Percentiles rank a stretch among this genome's conserved stretches.
Evolutionary conservation across 1,140 invertebrate species (phyloP).

Genomic region (Luehdorfia chinensis): DNA sequence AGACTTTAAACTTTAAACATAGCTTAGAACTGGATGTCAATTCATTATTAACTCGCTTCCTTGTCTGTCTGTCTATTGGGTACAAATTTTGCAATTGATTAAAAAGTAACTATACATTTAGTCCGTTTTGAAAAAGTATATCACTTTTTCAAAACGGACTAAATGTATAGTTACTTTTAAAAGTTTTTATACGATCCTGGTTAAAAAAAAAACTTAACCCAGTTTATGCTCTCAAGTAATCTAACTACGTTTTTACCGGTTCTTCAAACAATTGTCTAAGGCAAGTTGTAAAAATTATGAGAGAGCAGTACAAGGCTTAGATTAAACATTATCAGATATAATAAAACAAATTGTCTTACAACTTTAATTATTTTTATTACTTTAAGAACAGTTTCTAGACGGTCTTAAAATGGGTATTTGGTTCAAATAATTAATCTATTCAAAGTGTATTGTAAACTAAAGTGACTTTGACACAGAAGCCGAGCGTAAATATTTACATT

Average conservation of each 20-base stretch:
- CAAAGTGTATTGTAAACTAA: constrained; percentile 3
- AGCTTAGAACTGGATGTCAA: too few relatives aligned
- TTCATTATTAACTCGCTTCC: too few relatives aligned
- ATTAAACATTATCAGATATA: constrained; percentile 11
- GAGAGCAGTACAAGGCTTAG: constrained; percentile 12
- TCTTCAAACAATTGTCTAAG: constrained; percentile 12
- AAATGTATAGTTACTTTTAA: too few relatives aligned
- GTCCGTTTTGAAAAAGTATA: too few relatives aligned
- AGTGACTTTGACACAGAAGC: constrained; percentile 15
- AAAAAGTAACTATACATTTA: too few relatives aligned
- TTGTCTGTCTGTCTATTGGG: too few relatives aligned
- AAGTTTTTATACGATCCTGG: too few relatives aligned
- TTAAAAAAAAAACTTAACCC: too few relatives aligned
- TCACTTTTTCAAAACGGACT: too few relatives aligned
- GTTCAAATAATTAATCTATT: neutral
- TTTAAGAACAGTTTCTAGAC: neutral
- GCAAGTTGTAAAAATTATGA: constrained; percentile 5
- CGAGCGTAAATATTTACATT: constrained; percentile 7
- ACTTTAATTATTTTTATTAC: constrained; percentile 3
- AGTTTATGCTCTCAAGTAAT: neutral
- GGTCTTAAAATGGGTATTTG: constrained; percentile 8
- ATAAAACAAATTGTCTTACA: constrained; percentile 11
- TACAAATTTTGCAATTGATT: too few relatives aligned
- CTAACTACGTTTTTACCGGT: constrained; percentile 1
- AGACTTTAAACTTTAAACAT: too few relatives aligned